Base-by-base conservation (phyloP, 37 sponge, comb jelly and placozoan species). In the Agelas oroides region DNA sequence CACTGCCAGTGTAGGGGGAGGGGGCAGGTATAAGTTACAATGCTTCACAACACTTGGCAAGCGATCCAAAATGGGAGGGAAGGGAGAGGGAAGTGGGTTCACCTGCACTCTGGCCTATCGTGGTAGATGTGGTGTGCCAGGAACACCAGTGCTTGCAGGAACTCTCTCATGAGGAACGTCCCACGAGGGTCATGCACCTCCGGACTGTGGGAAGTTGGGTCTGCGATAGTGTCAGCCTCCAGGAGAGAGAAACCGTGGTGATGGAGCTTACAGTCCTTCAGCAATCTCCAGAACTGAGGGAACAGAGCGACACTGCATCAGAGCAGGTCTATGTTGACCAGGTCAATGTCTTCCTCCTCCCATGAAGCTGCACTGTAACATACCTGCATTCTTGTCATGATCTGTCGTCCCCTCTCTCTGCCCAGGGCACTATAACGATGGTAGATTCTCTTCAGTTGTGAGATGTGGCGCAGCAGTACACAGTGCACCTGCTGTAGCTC, bases 91-190 rank as follows among this genome's bases (percentile, higher is more conserved):
- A 46, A 46, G 46, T 46, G 46, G 8, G 46, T 8, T 46, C 46
- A 46, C 46, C 71, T 23, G 23, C 71, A 32, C 34, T 70, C 31
- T 70, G 23, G 33, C 17, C 68, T 66, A 5, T 70, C 8, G 46
- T 46, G 46, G 75, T 81, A 89, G 58, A 93, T 40, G 53, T 64
- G 79, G 69, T 76, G 52, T 34, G 76, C 73, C 3, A 94, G 52
- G 28, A 59, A 77, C 2, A 91, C 92, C 36, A 95, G 58, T 67
- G 71, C 60, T 34, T 91, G 95, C 38, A 95, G 83, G 62, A 91
- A 95, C 80, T 91, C 91, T 65, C 95, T 84, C 91, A 95, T 82
- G 28, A 95, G 85, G 52, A 88, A 58, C 2, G 53, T 32, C 2
- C 8, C 6, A 46, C 46, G 46, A 46, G 46, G 46, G 8, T 46